These are phyloP conservation scores for Drosophila leonis DNA, from an alignment of 2,888 invertebrate species.

Conservation along the genomic window DNA sequence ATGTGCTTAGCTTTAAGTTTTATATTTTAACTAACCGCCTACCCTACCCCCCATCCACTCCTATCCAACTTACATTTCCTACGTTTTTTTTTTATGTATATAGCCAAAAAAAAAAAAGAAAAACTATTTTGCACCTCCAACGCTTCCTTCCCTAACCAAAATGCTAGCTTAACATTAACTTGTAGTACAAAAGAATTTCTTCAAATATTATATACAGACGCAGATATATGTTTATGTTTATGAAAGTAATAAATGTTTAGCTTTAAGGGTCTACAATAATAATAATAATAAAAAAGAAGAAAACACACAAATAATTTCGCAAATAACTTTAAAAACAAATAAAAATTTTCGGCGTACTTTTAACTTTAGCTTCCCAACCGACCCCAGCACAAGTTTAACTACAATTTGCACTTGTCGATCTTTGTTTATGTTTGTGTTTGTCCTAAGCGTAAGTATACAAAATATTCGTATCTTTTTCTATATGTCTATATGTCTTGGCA, in stretches of 20 bases:
- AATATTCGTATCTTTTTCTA: constrained; percentile 15
- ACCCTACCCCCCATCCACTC: constrained; percentile 1
- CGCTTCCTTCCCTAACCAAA: constrained; percentile 78
- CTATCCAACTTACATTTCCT: constrained; percentile 8
- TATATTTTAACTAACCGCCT: constrained; percentile 53
- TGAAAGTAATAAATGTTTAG: constrained; percentile 75
- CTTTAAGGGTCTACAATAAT: constrained; percentile 69
- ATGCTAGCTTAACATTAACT: constrained; percentile 72
- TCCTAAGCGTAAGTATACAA: constrained; percentile 50
- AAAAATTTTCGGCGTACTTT: constrained; percentile 21
- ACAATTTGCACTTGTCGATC: constrained; percentile 32
- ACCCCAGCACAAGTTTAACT: constrained; percentile 28
- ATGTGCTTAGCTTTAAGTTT: constrained; percentile 71
- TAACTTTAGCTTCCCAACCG: constrained; percentile 21
- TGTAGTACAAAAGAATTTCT: constrained; percentile 74
- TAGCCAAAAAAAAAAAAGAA: constrained; percentile 36
- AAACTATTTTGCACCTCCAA: constrained; percentile 16
- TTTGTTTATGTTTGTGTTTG: constrained; percentile 42
- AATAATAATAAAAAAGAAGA: too few relatives aligned
- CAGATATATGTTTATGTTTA: constrained; percentile 68
- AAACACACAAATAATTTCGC: constrained; percentile 29
- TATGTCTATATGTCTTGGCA: not conserved
- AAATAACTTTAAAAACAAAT: constrained; percentile 19
- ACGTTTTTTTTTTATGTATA: constrained; percentile 48
- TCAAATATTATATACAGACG: constrained; percentile 30